These are phyloP conservation scores for Harpalus rufipes DNA, from an alignment of 2,888 invertebrate genomes.

Conservation along the genomic window DNA sequence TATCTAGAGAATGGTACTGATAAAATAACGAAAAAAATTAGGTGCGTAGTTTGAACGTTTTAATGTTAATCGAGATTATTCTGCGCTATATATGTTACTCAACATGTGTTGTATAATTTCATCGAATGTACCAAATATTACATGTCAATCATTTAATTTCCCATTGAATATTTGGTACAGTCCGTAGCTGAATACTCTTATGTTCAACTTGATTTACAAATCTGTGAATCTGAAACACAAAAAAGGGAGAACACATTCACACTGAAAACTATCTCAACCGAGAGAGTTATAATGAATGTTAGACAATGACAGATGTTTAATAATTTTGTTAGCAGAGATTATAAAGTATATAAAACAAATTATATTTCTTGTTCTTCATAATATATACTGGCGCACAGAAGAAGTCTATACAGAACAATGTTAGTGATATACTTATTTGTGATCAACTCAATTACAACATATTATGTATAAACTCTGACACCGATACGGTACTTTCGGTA, in stretches of 20 bases:
- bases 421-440: slow-evolving; percentile 65
- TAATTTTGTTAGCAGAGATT: slow-evolving; percentile 58
- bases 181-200: slow-evolving; percentile 28
- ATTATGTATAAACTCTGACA: slow-evolving; percentile 59
- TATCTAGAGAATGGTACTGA: slow-evolving; percentile 38
- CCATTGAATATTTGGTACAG: slow-evolving; percentile 45
- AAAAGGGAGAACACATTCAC: slow-evolving; percentile 40
- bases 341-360: slow-evolving; percentile 54
- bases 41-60: slow-evolving; percentile 53
- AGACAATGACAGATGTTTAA: slow-evolving; percentile 48
- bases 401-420: slow-evolving; percentile 49
- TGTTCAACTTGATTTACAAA: slow-evolving; percentile 3
- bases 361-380: slow-evolving; percentile 63
- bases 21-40: slow-evolving; percentile 50
- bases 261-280: slow-evolving; percentile 19
- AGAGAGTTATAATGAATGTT: slow-evolving; percentile 34
- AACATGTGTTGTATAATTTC: slow-evolving; percentile 44
- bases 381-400: slow-evolving; percentile 55
- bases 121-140: slow-evolving; percentile 50
- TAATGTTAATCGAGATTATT: slow-evolving; percentile 54
- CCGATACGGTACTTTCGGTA: slow-evolving; percentile 44
- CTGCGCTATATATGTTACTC: slow-evolving; percentile 56
- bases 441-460: slow-evolving; percentile 60
- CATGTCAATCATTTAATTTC: slow-evolving; percentile 21
- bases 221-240: slow-evolving; percentile 21